Conservation (phyloP, 2,797 vertebrate genomes). For the Neosalanx taihuensis region DNA sequence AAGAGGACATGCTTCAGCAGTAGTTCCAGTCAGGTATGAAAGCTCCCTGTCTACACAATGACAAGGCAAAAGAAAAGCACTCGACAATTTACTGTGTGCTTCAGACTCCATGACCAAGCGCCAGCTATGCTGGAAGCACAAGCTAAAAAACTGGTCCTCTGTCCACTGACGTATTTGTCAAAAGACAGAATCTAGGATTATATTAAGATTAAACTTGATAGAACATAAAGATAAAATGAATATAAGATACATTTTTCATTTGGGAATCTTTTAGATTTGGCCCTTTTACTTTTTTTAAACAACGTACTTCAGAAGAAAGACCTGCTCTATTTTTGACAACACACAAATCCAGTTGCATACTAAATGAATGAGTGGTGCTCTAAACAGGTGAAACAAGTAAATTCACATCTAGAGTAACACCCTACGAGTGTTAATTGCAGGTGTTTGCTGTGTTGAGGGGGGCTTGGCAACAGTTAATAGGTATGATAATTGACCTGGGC, state of each 20-base stretch:
- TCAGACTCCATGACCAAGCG: neutral
- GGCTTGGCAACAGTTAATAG: constrained; percentile 53
- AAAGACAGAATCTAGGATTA: too few relatives aligned
- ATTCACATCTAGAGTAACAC: constrained; percentile 2
- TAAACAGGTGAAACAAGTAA: neutral
- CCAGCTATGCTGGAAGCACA: neutral
- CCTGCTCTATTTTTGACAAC: neutral
- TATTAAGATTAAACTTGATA: neutral
- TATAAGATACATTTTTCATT: neutral
- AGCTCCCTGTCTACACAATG: constrained; percentile 17
- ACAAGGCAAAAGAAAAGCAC: constrained; percentile 24
- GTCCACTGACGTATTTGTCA: neutral
- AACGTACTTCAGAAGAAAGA: too few relatives aligned
- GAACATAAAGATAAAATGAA: neutral
- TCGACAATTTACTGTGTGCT: neutral
- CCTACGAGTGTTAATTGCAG: constrained; percentile 24
- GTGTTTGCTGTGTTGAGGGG: constrained; percentile 32
- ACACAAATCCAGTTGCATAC: neutral
- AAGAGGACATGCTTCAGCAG: constrained; percentile 59
- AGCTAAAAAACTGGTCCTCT: neutral
- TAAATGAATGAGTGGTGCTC: too few relatives aligned
- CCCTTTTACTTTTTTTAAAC: too few relatives aligned
- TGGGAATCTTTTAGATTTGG: too few relatives aligned
- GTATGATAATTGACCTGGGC: constrained; percentile 60
- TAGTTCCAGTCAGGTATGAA: constrained; percentile 62